Base-by-base conservation (phyloP, 2,797 vertebrate genomes). In the Chromis chromis region DNA sequence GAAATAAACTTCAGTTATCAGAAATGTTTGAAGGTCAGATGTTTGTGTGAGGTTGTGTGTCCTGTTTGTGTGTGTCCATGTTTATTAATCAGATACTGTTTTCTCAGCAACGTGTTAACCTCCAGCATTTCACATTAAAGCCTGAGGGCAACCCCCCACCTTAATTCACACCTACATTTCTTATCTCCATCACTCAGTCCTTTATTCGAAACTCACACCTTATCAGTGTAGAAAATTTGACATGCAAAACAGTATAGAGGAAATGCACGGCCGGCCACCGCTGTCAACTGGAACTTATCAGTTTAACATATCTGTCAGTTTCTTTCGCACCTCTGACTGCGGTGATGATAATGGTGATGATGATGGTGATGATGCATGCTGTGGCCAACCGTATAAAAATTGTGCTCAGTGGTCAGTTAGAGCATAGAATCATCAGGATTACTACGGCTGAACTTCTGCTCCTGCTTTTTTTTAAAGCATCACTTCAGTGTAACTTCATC, bases 171-270 rank as follows among this genome's bases (percentile, higher is more conserved):
- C 86, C 73, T 74, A 88, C 87, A 59, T 9, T 22, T 53, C 48
- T 73, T 78, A 76, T 85, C 74, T 46, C 14, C 7, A 74, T 49
- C 13, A 65, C 27, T 10, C 24, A 49, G 60, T 46, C 28, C 16
- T n/a, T 54, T 28, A 19, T 65, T 54, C 1, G 63, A 86, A 78
- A 86, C 59, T 76, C 31, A 49, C 55, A 62, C 19, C 49, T 68
- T 36, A 28, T 78, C 42, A 65, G 27, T 61, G 48, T 4, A 36
- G 3, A 4, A 74, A 63, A 76, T 89, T 76, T 86, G 62, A 81
- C 19, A 76, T 86, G 74, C 89, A 92, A 91, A 91, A 55, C 50
- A 61, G 22, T 17, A 12, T n/a, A 17, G 72, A 87, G 91, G 91
- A 92, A 92, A 85, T 76, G 2, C 48, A n/a, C 42, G 25, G 6